These are phyloP conservation scores for Platichthys stellatus DNA, from an alignment of 2,113 vertebrate species.

Conservation along the genomic window DNA sequence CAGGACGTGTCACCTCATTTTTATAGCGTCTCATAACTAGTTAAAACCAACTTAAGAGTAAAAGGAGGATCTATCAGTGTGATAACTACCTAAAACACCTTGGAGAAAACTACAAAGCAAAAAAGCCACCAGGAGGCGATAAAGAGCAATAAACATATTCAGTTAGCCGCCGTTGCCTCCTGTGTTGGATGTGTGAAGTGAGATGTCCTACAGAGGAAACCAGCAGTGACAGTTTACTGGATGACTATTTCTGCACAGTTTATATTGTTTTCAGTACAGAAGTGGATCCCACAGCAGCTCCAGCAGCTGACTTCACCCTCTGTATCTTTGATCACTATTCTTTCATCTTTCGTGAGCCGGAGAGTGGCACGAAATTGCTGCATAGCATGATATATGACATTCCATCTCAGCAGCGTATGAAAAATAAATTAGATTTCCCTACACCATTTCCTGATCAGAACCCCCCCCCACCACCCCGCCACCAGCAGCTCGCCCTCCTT, in stretches of 20 bases:
- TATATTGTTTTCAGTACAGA: slow-evolving; percentile 67
- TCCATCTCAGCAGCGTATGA: slow-evolving; percentile 76
- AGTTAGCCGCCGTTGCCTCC: neutral
- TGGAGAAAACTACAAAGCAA: too few relatives aligned
- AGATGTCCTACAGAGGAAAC: slow-evolving; percentile 41
- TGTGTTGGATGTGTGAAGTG: slow-evolving; percentile 31
- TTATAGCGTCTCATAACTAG: too few relatives aligned
- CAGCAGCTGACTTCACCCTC: slow-evolving; percentile 52
- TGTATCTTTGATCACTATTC: slow-evolving; percentile 76
- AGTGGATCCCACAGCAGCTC: slow-evolving; percentile 55
- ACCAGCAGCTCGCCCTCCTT: slow-evolving; percentile 28
- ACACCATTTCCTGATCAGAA: slow-evolving; percentile 73
- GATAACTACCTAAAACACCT: too few relatives aligned
- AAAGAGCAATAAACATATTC: neutral
- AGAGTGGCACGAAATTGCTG: slow-evolving; percentile 66
- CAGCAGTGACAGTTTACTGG: slow-evolving; percentile 44
- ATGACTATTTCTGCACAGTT: slow-evolving; percentile 63
- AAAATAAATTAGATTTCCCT: slow-evolving; percentile 81
- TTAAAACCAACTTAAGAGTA: too few relatives aligned
- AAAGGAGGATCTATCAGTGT: too few relatives aligned
- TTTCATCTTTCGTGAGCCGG: slow-evolving; percentile 75
- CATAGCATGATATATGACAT: slow-evolving; percentile 75
- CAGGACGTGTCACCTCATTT: too few relatives aligned
- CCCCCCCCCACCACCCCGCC: neutral
- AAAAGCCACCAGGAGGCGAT: too few relatives aligned